A percentile compares a stretch with the other conserved stretches of the same genome.
Evolutionary conservation across 2,113 vertebrate genomes (phyloP).

Genomic region (Leptobrachium ailaonicum): DNA sequence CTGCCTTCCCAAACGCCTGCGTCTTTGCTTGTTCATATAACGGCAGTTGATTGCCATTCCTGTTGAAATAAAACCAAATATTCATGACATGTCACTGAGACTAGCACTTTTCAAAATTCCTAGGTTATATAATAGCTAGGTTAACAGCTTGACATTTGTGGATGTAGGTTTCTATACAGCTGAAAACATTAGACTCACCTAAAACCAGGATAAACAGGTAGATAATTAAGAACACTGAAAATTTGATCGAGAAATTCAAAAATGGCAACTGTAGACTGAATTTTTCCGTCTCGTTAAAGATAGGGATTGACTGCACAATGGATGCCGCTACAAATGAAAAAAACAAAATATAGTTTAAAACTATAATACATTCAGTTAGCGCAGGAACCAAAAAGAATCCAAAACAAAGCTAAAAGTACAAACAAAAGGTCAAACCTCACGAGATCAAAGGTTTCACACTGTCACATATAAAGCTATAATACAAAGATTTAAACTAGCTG

Average conservation of each 20-base stretch:
- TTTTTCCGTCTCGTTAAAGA: conserved; percentile 83
- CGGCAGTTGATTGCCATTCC: conserved; percentile 84
- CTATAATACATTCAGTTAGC: too few species aligned
- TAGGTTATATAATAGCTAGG: too few species aligned
- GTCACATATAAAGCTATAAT: background rate
- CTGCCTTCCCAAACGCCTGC: conserved; percentile 78
- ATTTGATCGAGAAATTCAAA: conserved; percentile 78
- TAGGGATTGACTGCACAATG: conserved; percentile 85
- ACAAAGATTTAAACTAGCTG: too few species aligned
- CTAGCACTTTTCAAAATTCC: too few species aligned
- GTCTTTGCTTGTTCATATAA: conserved; percentile 90
- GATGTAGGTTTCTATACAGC: background rate
- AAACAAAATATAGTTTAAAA: background rate
- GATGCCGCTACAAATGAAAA: conserved; percentile 75
- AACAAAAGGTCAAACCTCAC: too few species aligned
- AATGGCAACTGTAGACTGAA: conserved; percentile 83
- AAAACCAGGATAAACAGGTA: conserved; percentile 84
- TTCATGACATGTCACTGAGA: background rate
- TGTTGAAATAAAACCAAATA: conserved; percentile 54
- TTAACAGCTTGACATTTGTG: too few species aligned
- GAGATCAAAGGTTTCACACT: background rate
- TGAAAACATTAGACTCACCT: conserved; percentile 72
- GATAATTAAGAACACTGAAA: conserved; percentile 81
- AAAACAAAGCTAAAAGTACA: background rate
- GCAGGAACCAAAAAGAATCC: background rate